Base-by-base conservation (phyloP, 2,113 vertebrate genomes). In the Epinephelus lanceolatus region DNA sequence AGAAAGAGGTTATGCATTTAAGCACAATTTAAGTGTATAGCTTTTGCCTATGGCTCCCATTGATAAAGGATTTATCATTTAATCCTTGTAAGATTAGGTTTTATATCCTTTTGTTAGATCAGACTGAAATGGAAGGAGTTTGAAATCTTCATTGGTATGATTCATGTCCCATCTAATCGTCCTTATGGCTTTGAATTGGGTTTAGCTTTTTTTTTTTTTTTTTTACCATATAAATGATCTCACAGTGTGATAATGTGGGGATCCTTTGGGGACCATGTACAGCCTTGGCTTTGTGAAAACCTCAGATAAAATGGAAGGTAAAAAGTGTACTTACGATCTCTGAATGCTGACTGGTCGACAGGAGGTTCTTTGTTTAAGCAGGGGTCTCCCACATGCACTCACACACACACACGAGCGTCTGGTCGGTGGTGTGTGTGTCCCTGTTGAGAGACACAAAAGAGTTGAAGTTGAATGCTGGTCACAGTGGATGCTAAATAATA, bases 251-350 rank as follows among this genome's bases (percentile, higher is more conserved):
- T 63, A 84, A 70, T 13, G 51, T 37, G 57, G 14, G 6, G 9
- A 59, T 81, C 19, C 9, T 71, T 47, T 13, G 25, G 7, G 3
- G 62, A 55, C 45, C 23, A 1, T 61, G 23, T 21, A 40, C 33
- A 23, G 56, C 49, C 66, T 88, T 47, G 27, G 23, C 45, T 42
- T 37, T 5, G 56, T 19, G 37, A 61, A 84, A 74, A 59, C 21
- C 1, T 19, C 15, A 5, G 17, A 51, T 19, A 74, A 62, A 25
- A 66, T 5, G 0, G 23, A 66, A 51, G 17, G 40, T 4, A 62
- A 18, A 45, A 70, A 25, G 68, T 85, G 74, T 91, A 94, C 94
- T 95, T 85, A 94, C 93, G 25, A 88, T 90, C 74, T 92, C 73
- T 92, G 84, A 84, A 81, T 67, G 75, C 74, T 69, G 75, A 77